Base-by-base conservation (phyloP, 2,888 invertebrate genomes). In the Drosophila seclusa region DNA sequence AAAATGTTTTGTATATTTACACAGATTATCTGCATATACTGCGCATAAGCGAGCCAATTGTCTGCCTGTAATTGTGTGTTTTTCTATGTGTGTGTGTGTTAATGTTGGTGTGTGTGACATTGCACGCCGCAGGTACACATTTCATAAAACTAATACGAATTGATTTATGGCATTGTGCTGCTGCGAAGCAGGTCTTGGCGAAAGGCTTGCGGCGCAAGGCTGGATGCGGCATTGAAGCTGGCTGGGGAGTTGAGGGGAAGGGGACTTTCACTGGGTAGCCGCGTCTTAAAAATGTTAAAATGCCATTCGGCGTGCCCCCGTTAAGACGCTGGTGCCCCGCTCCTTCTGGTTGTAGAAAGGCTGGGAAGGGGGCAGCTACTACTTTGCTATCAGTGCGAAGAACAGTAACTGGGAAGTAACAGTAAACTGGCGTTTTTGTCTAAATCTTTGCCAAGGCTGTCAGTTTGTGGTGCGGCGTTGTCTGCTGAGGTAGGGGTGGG, bases 61-160 rank as follows among this genome's bases (percentile, higher is more conserved):
- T 27, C 38, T 63, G 45, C 4, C 18, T 65, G 18, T 49, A 34
- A 27, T 38, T 63, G 63, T 48, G 4, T 61, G 7, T 45, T 42
- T 38, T 21, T 40, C 27, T 32, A 2, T 71, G 70, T 38, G 45
- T 31, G 6, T 32, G 59, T 62, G 52, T 58, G 58, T 29, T 29
- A 1, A 1, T 29, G 29, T 68, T 31, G 65, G 42, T 79, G 50
- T 74, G 65, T 68, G 54, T 66, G 73, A 36, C 65, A 38, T 42
- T 66, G 66, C 77, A 83, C 90, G 90, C 91, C 91, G 91, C 91
- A 91, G 91, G 92, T 92, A 91, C 91, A 92, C 91, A 91, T 91
- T 91, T 91, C 90, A 91, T 91, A 91, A 92, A 92, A 92, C 91
- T 91, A 91, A 91, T 91, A 91, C 91, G 91, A 91, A 92, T 92